Evolutionary conservation across 2,113 vertebrate genomes (phyloP).

Genomic region (Trachemys scripta): DNA sequence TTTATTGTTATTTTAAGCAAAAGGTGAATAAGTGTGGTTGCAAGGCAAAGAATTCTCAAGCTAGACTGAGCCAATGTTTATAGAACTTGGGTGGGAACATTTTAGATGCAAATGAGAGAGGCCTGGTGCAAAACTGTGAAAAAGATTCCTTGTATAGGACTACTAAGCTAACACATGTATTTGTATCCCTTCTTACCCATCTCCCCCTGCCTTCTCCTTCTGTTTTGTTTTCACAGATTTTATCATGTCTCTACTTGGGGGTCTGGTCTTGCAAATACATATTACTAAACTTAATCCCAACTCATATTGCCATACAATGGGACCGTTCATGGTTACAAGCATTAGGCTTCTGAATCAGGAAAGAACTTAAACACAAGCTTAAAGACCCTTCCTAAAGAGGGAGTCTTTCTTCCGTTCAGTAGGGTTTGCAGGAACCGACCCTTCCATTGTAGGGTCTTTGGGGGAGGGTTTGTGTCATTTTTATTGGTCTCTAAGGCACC

Average conservation of each 20-base stretch:
- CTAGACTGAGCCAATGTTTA: background rate
- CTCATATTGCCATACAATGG: background rate
- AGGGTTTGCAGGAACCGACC: background rate
- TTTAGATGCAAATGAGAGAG: background rate
- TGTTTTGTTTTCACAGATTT: background rate
- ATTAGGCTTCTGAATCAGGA: background rate
- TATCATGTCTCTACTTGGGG: background rate
- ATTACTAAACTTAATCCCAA: background rate
- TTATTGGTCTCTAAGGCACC: background rate
- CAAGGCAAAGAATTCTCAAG: background rate
- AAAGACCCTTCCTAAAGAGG: background rate
- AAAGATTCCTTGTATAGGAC: background rate
- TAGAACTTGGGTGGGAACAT: background rate
- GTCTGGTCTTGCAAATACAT: background rate
- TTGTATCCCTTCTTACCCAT: background rate
- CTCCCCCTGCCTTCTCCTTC: background rate
- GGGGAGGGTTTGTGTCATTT: background rate
- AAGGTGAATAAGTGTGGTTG: background rate
- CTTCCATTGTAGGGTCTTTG: background rate
- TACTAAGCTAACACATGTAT: background rate
- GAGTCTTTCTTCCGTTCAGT: background rate
- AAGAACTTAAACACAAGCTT: background rate
- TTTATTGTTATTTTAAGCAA: too few relatives aligned
- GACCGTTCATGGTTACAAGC: background rate
- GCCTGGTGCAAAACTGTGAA: background rate